Base-by-base conservation (phyloP, 2,797 vertebrate species). In the Cirrhinus molitorella region DNA sequence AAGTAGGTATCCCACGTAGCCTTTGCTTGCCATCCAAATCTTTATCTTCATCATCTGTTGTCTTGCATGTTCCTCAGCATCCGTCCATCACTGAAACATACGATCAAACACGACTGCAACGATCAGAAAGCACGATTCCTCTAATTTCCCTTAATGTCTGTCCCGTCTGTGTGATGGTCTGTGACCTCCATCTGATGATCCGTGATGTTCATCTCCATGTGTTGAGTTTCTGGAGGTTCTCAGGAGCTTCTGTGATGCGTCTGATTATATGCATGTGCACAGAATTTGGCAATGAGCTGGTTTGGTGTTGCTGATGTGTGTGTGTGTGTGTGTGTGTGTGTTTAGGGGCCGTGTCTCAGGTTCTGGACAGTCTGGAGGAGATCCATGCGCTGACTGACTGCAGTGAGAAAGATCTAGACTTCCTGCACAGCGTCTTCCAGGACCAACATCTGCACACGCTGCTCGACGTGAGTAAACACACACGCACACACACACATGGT, bases 351-450 rank as follows among this genome's bases (percentile, higher is more conserved):
- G 98, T 99, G 53, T 99, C 98, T 70, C 98, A 99, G 94, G 98
- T 99, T 88, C 93, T 99, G 92, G 98, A 99, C 92, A 99, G 98
- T 90, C 94, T 99, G 90, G 98, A 99, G 93, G 98, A 99, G 95
- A 99, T 99, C 89, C 98, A 99, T 13, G 98, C 98, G 0, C 94
- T 99, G 92, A 99, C 98, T 11, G 98, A 99, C 94, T 99, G 98
- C 96, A 99, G 98, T 49, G 98, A 99, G 95, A 99, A 99, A 91
- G 98, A 99, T 90, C 96, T 99, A 94, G 98, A 99, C 93, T 99
- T 99, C 92, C 96, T 99, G 88, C 98, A 99, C 94, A 99, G 98
- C 80, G 98, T 99, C 93, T 99, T 99, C 94, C 98, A 99, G 91
- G 98, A 99, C 93, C 97, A 99, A 88, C 97, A 99, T 94, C 97